Evolutionary conservation across 2,797 vertebrate species (phyloP).

Genomic region (Cynodonichthys magdalenae): DNA sequence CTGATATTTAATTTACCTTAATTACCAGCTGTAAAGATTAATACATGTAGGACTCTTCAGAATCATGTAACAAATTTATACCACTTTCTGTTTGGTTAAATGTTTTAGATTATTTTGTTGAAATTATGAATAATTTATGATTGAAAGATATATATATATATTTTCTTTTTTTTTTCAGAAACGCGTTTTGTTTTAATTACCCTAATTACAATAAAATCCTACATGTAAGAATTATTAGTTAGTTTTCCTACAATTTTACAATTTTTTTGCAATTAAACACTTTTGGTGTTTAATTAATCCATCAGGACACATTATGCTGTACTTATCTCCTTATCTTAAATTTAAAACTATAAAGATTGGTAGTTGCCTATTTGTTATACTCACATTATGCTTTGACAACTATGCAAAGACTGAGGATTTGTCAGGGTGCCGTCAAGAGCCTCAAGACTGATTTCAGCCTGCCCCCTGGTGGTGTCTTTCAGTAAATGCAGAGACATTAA

Average conservation of each 20-base stretch:
- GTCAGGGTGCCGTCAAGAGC: conserved; percentile 79
- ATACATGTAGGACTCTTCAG: conserved; percentile 52
- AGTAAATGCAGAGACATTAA: conserved; percentile 76
- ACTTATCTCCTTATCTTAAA: conserved; percentile 26
- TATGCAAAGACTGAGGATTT: conserved; percentile 83
- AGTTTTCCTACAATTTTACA: neutral
- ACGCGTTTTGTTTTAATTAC: neutral
- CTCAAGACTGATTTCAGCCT: conserved; percentile 81
- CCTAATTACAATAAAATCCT: conserved; percentile 36
- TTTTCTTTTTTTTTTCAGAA: neutral
- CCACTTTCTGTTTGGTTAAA: neutral
- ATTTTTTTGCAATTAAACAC: neutral
- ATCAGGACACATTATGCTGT: conserved; percentile 22
- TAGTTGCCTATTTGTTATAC: conserved; percentile 76
- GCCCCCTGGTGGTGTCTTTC: conserved; percentile 76
- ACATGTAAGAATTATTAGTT: conserved; percentile 36
- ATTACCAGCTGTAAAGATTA: conserved; percentile 12
- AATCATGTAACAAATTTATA: neutral
- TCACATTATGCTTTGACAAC: conserved; percentile 87
- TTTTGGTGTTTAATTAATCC: conserved; percentile 12
- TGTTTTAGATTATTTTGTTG: neutral
- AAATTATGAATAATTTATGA: neutral
- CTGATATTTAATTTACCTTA: neutral
- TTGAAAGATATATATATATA: neutral
- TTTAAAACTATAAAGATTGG: conserved; percentile 35